Base-by-base conservation (phyloP, 2,797 vertebrate species). In the Ataeniobius toweri region DNA sequence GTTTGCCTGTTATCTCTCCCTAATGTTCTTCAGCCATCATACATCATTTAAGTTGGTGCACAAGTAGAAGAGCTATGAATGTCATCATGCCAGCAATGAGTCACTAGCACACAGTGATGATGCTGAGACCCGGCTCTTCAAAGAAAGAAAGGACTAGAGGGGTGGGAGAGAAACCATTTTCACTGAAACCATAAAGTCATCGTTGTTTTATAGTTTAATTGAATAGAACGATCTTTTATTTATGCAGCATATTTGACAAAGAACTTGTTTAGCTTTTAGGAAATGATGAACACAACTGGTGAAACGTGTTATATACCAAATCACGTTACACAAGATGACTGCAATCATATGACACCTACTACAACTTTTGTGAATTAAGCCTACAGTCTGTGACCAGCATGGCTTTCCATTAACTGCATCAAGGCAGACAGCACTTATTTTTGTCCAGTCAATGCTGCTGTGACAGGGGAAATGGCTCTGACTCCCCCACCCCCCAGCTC, bases 61-160 rank as follows among this genome's bases (percentile, higher is more conserved):
- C 80, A 86, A 89, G 80, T 89, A 83, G 73, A 74, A 81, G 88
- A 88, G 84, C 84, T 83, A 88, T 71, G 88, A 93, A 85, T 93
- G 90, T 93, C 86, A 94, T 91, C 93, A 85, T 92, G 89, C 92
- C 84, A 84, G 89, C 93, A 87, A 88, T 94, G 91, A 93, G 90
- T 91, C 89, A 94, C 90, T 87, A 73, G 80, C 85, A 85, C 83
- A 83, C 74, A 90, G 86, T 24, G 89, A 89, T 85, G 89, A 93
- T 89, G 90, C 85, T 67, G 87, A 88, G 86, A 80, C 69, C 79
- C n/a, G 46, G 83, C 82, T 89, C 85, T 81, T 81, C 76, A 81
- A 84, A 81, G 89, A 88, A 83, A 83, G 84, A 85, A 88, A 39
- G 73, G 85, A 76, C 68, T 77, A 36, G 61, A 53, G 69, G 44